Conservation (phyloP, 2,113 vertebrate species). For the Willisornis vidua region DNA sequence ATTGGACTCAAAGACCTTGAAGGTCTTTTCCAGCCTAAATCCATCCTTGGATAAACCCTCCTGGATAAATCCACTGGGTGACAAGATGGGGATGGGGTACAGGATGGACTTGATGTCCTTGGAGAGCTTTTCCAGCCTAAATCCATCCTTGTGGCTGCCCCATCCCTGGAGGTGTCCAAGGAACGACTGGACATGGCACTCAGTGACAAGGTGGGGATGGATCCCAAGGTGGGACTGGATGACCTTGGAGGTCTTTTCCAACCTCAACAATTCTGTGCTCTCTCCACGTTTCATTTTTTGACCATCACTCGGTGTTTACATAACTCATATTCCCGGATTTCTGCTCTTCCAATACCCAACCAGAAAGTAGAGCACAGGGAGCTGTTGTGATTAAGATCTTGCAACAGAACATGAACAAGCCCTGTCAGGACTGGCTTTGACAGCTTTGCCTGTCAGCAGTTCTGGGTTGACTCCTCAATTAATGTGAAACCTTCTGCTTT, state of each 20-base stretch:
- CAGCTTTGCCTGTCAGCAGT: slow-evolving; percentile 49
- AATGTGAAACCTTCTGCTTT: not conserved
- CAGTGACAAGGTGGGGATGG: not conserved
- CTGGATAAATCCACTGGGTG: too few relatives aligned
- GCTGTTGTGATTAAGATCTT: not conserved
- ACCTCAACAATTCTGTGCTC: accelerated
- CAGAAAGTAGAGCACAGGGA: not conserved
- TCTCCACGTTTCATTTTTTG: accelerated
- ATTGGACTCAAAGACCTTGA: too few relatives aligned
- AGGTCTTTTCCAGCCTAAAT: too few relatives aligned
- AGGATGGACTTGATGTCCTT: too few relatives aligned
- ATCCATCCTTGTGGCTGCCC: not conserved
- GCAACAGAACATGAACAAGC: slow-evolving; percentile 1
- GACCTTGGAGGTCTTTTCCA: not conserved
- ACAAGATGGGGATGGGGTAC: too few relatives aligned
- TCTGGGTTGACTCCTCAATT: not conserved
- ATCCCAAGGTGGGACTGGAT: accelerated
- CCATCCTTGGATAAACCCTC: too few relatives aligned
- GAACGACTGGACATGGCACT: accelerated
- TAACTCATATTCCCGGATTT: not conserved
- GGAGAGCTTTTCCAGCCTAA: too few relatives aligned
- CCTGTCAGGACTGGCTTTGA: slow-evolving; percentile 19
- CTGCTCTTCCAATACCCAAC: not conserved
- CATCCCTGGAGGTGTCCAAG: not conserved
- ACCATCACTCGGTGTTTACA: accelerated